Percentiles rank a stretch among this genome's conserved stretches.
Conservation (phyloP, 2,888 invertebrate genomes). For the Corythucha ciliata region DNA sequence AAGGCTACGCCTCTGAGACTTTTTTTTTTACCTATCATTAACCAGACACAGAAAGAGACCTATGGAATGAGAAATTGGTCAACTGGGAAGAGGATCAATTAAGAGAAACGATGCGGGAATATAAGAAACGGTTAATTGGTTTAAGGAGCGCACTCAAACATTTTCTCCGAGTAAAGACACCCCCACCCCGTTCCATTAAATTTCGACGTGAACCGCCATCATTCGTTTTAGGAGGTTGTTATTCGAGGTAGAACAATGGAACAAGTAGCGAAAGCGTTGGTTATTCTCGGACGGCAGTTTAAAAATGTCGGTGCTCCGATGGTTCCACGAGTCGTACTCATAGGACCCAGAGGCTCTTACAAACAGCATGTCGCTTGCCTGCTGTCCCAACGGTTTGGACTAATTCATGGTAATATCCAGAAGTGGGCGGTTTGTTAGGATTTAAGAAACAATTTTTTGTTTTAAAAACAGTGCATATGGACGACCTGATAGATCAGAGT, state of each 20-base stretch:
- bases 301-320: conserved; percentile 45
- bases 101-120: conserved; percentile 20
- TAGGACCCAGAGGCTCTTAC: conserved; percentile 54
- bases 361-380: conserved; percentile 47
- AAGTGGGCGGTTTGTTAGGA: background rate
- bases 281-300: conserved; percentile 40
- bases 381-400: conserved; percentile 47
- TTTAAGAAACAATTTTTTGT: background rate
- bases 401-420: conserved; percentile 44
- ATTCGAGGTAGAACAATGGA: conserved; percentile 39
- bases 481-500: conserved; percentile 47
- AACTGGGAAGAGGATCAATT: conserved; percentile 23
- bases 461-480: conserved; percentile 47
- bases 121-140: conserved; percentile 26
- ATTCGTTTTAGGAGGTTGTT: conserved; percentile 40
- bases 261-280: conserved; percentile 42
- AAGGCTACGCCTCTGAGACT: too few relatives aligned
- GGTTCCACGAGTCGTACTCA: conserved; percentile 49
- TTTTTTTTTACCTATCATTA: conserved; percentile 32
- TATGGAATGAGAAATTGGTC: conserved; percentile 24
- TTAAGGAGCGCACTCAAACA: conserved; percentile 24
- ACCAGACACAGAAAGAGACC: conserved; percentile 18
- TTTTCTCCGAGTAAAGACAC: conserved; percentile 20
- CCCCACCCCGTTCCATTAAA: background rate
- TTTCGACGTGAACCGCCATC: background rate